Evolutionary conservation across 35 echinoderm and acorn worm species (phyloP).

Genomic region (Strongylocentrotus purpuratus): DNA sequence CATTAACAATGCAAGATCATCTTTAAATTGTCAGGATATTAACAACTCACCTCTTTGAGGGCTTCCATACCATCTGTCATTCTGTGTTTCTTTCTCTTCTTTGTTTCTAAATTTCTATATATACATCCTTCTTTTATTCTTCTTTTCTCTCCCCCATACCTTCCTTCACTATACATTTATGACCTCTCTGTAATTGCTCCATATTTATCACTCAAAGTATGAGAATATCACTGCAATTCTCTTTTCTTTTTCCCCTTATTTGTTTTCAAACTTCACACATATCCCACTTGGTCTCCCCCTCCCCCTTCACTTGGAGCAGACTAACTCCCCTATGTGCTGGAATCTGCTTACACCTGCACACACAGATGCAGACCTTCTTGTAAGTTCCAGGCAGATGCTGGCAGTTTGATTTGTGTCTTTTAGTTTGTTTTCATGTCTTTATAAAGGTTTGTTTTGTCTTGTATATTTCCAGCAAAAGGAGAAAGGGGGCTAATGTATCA

Average conservation of each 20-base stretch:
- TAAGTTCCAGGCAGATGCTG: slow-evolving; percentile 40
- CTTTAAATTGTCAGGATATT: background rate
- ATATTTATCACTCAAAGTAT: background rate
- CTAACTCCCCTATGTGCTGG: slow-evolving; percentile 42
- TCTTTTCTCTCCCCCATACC: background rate
- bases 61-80: background rate
- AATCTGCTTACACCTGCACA: slow-evolving; percentile 36
- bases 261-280: slow-evolving; percentile 1
- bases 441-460: background rate
- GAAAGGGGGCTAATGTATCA: background rate
- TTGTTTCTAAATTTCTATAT: background rate
- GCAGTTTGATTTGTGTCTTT: background rate
- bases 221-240: background rate
- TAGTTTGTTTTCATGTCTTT: background rate
- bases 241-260: background rate
- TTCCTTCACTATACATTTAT: background rate
- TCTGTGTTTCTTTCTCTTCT: background rate
- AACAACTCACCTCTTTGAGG: background rate
- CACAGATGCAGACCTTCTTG: slow-evolving; percentile 43
- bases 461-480: background rate
- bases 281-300: slow-evolving; percentile 25
- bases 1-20: background rate
- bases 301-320: slow-evolving; percentile 37
- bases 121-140: background rate
- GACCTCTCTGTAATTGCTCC: background rate